Percentiles rank a stretch among this genome's conserved stretches.
Evolutionary conservation across 2,888 invertebrate species (phyloP).

Genomic region (Melitaea athalia): DNA sequence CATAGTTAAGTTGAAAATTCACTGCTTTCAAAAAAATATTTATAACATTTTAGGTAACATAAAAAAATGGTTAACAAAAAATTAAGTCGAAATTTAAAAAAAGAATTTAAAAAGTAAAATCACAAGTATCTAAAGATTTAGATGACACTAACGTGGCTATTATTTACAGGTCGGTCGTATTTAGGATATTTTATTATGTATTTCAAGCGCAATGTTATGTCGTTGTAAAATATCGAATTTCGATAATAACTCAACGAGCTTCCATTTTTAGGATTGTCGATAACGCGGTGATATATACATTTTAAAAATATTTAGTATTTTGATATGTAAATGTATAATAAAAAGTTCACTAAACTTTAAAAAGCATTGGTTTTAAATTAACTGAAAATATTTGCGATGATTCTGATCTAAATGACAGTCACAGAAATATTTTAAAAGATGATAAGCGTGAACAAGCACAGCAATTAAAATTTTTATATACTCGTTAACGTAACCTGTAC

Average conservation of each 20-base stretch:
- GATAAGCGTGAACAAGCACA: background rate
- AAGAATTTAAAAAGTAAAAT: too few species aligned
- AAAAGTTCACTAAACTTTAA: slow-evolving; percentile 16
- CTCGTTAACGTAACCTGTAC: too few species aligned
- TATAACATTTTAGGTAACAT: too few species aligned
- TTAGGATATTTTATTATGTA: slow-evolving; percentile 1
- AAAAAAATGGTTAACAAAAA: too few species aligned
- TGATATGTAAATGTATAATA: background rate
- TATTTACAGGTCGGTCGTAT: too few species aligned
- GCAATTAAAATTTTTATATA: too few species aligned
- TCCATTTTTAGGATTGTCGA: background rate
- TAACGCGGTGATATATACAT: background rate
- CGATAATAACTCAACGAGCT: background rate
- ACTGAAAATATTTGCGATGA: slow-evolving; percentile 18
- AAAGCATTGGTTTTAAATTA: slow-evolving; percentile 3
- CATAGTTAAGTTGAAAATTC: too few species aligned
- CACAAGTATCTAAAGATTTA: too few species aligned
- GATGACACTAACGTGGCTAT: too few species aligned
- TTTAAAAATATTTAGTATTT: background rate
- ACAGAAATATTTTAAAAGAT: slow-evolving; percentile 13
- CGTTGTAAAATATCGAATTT: slow-evolving; percentile 1
- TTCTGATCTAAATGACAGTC: slow-evolving; percentile 11
- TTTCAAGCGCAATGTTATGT: background rate
- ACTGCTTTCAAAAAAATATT: too few species aligned
- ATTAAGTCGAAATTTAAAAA: too few species aligned